phyloP scores from a whole-genome alignment of 2,797 vertebrate species.

The Pristis pectinata region DNA sequence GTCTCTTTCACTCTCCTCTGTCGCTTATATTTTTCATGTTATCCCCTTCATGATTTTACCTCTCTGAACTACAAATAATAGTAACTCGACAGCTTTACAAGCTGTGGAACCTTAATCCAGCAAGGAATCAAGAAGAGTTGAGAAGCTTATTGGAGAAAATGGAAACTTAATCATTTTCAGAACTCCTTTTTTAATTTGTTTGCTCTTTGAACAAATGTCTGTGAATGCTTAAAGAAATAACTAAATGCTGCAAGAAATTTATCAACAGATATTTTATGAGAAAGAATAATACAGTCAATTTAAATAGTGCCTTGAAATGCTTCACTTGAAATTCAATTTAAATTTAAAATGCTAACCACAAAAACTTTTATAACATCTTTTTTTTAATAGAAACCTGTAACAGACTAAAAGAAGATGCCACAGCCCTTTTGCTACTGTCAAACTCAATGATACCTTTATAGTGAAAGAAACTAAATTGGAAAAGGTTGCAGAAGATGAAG shows the following conservation, averaged over 20 bases:
- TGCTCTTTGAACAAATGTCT: background rate
- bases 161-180: background rate
- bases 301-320: background rate
- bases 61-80: background rate
- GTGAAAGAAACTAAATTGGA: too few relatives aligned
- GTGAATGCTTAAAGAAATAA: background rate
- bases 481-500: too few relatives aligned
- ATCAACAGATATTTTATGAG: background rate
- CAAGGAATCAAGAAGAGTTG: background rate
- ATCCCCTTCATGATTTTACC: background rate
- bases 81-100: background rate
- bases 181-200: background rate
- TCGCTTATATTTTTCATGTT: background rate
- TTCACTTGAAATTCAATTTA: background rate
- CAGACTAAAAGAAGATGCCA: background rate
- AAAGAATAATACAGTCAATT: background rate
- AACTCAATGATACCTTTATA: background rate
- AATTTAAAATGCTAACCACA: background rate
- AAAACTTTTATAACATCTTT: background rate
- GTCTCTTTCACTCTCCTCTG: background rate
- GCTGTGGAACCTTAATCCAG: background rate
- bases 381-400: background rate
- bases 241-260: background rate
- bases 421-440: background rate
- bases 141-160: background rate